Base-by-base conservation (phyloP, 2,888 invertebrate genomes). In the Leptothorax acervorum region DNA sequence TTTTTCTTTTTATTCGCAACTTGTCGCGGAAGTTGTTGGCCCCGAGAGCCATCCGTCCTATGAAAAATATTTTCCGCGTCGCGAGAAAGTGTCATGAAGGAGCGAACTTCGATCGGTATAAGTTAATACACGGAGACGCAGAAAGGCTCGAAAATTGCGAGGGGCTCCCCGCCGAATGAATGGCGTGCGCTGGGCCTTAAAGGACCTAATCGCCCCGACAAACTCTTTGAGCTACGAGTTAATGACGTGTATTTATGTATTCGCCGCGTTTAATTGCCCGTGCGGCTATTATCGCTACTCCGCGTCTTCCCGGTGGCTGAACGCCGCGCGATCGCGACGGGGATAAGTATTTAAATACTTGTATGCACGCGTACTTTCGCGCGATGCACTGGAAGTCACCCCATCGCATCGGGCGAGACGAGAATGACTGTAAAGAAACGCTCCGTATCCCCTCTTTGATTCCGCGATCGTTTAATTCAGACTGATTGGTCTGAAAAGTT, bases 191-290 rank as follows among this genome's bases (percentile, higher is more conserved):
- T 53, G 87, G 86, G 87, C 87, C 88, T 89, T 84, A 89, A 93
- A 93, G 92, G 90, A 90, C 91, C 92, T 93, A 93, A 93, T 93
- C 92, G 93, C 82, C 86, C 90, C 82, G 84, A 87, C 87, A 86
- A 84, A 88, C 90, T 90, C 92, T 93, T 93, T 93, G 93, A 93
- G 88, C 91, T 87, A 89, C 92, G 91, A 93, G 93, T 92, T 93
- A 93, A 93, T 92, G 93, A 93, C 93, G 92, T 91, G 93, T 93
- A 93, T 93, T 93, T 93, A 93, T 92, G 92, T 92, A 91, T 93
- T 92, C 91, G 91, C 91, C 92, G 91, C 91, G 92, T 92, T 92
- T 92, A 93, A 93, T 92, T 92, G 91, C 92, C 90, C 85, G 89
- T 88, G 86, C 86, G 88, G 91, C 90, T 91, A 92, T 92, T 92